A percentile compares a stretch with the other conserved stretches of the same genome.
phyloP scores from a whole-genome alignment of 2,113 vertebrate genomes.

The Thryonomys swinderianus region DNA sequence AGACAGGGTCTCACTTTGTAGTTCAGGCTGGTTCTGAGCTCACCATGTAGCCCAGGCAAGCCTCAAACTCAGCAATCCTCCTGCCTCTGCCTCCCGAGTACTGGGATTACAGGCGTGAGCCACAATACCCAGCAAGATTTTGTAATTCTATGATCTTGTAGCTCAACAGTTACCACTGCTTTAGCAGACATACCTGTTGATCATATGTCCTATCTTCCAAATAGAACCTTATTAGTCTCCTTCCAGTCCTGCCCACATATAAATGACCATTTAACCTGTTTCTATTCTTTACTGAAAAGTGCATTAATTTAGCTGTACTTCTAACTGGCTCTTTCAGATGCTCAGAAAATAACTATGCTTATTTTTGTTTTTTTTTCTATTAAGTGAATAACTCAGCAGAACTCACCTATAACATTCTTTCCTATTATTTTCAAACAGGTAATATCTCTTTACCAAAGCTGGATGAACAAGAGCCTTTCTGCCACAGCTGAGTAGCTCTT shows the following conservation, averaged over 20 bases:
- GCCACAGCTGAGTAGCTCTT: constrained; percentile 42
- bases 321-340: constrained; percentile 17
- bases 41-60: no score
- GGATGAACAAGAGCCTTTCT: constrained; percentile 80
- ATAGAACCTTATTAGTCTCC: background rate
- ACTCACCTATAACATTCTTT: constrained; percentile 49
- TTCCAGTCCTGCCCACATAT: background rate
- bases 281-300: background rate
- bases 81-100: no score
- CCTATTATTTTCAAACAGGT: constrained; percentile 86
- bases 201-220: background rate
- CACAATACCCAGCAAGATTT: no score
- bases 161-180: background rate
- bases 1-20: no score
- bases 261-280: background rate
- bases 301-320: constrained; percentile 7
- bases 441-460: constrained; percentile 92
- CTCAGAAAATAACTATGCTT: background rate
- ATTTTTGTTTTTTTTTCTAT: constrained; percentile 22
- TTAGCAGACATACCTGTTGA: background rate
- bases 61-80: no score
- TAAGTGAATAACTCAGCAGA: background rate
- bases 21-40: no score
- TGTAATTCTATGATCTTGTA: background rate
- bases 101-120: no score